These are phyloP conservation scores for Macrosoma leucophasiata DNA, from an alignment of 2,888 invertebrate species.

Conservation along the genomic window DNA sequence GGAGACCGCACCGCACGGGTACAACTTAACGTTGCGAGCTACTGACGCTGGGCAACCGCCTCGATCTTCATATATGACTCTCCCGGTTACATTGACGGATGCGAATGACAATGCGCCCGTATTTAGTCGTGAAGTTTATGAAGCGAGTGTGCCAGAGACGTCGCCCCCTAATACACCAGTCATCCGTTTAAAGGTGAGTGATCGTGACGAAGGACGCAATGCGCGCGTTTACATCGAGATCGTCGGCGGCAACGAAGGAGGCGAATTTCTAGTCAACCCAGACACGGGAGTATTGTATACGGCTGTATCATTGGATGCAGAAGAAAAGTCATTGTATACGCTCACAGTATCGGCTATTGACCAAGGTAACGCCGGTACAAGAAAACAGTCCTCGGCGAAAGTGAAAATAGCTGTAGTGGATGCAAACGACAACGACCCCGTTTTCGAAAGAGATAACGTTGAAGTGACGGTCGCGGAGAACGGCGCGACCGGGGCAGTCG, in stretches of 20 bases:
- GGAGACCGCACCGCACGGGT: conserved; percentile 86
- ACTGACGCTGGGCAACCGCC: conserved; percentile 89
- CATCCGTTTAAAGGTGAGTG: conserved; percentile 89
- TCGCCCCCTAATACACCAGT: conserved; percentile 93
- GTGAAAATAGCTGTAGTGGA: conserved; percentile 92
- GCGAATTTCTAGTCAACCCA: conserved; percentile 90
- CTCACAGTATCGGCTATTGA: conserved; percentile 93
- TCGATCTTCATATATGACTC: conserved; percentile 84
- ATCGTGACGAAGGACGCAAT: conserved; percentile 88
- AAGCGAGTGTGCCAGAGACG: conserved; percentile 90
- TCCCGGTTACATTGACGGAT: conserved; percentile 88
- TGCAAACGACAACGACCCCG: conserved; percentile 95
- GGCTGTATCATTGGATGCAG: conserved; percentile 87
- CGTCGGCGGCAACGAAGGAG: conserved; percentile 93
- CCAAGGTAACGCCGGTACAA: conserved; percentile 87
- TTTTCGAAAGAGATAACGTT: conserved; percentile 83
- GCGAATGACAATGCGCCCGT: conserved; percentile 91
- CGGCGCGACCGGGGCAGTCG: conserved; percentile 88
- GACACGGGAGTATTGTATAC: conserved; percentile 94
- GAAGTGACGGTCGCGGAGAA: conserved; percentile 90
- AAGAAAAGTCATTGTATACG: conserved; percentile 87
- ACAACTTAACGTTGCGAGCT: conserved; percentile 91
- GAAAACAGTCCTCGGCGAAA: conserved; percentile 92
- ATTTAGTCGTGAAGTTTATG: conserved; percentile 90
- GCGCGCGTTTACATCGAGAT: conserved; percentile 91